Evolutionary conservation across 2,113 vertebrate species (phyloP), one percentile per base, ranked within the genome.

Genomic region (Nothoprocta pentlandii): DNA sequence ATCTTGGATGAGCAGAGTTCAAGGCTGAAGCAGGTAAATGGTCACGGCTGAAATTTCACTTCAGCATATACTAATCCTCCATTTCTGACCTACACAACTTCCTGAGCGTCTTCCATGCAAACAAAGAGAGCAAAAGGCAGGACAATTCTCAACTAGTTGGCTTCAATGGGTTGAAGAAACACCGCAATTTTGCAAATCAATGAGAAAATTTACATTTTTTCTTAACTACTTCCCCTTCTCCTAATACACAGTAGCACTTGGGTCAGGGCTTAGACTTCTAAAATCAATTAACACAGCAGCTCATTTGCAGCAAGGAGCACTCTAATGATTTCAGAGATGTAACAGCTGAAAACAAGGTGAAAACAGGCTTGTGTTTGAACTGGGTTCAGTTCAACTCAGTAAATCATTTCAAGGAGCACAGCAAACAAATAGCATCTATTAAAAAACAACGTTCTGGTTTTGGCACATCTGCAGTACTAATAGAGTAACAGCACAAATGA

Each of bases 1-100:
- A 71, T 9, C 20, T 22, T 67, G 47, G 32, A 83, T 41, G 63
- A 63, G 80, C 64, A 78, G 6, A 95, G 94, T 64, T 91, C 76
- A 96, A 15, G 83, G 76, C 32, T 69, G 74, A 94, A 90, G 63
- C 68, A 87, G 87, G 92, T 93, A 87, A 90, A 93, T 39, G 77
- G 77, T 87, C 83, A 92, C 1, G 6, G 91, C 4, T 67, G 94
- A 73, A 94, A 87, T 32, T 26, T 47, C 14, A 53, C 70, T 67
- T 92, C 90, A 82, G 87, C 79, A 94, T 49, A 71, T 64, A 20
- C 30, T 28, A 51, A 28, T 2, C 22, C 44, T 15, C 54, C 34
- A 30, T 58, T 87, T 96, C 95, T 25, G 2, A 87, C 56, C 20
- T 79, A 6, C 36, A 22, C 13, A 86, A 87, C 39, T 86, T 93